Conservation (phyloP, 2,888 invertebrate species). For the Cistogaster globosa region DNA sequence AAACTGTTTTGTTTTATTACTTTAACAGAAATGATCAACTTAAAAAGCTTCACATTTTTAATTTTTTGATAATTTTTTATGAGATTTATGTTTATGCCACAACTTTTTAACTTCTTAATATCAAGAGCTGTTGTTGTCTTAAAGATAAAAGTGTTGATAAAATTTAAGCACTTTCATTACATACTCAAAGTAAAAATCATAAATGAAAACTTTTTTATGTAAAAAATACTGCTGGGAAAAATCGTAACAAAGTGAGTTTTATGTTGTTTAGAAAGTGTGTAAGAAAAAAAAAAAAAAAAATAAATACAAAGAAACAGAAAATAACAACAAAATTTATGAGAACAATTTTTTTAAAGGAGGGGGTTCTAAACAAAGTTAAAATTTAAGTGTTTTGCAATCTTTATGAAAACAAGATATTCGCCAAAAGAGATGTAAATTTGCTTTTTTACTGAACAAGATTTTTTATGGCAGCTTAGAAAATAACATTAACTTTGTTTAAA, state of each 20-base stretch:
- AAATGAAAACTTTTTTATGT: constrained; percentile 56
- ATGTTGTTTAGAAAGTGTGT: constrained; percentile 17
- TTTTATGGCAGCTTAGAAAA: too few relatives aligned
- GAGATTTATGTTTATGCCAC: constrained; percentile 33
- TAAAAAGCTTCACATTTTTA: constrained; percentile 12
- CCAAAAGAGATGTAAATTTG: too few relatives aligned
- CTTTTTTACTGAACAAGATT: too few relatives aligned
- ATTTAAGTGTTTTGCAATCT: too few relatives aligned
- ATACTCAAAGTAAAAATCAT: constrained; percentile 60
- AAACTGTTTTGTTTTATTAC: background rate
- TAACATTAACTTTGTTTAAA: too few relatives aligned
- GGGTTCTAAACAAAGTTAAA: too few relatives aligned
- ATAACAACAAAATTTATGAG: too few relatives aligned
- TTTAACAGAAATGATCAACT: background rate
- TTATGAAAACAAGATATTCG: too few relatives aligned
- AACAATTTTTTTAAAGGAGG: too few relatives aligned
- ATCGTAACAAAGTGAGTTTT: constrained; percentile 12
- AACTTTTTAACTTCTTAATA: constrained; percentile 24
- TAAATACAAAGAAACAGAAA: too few relatives aligned
- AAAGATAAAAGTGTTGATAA: constrained; percentile 32
- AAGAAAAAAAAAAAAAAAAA: too few relatives aligned
- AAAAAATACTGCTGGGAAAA: background rate
- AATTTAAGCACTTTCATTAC: constrained; percentile 57
- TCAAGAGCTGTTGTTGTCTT: background rate
- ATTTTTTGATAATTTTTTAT: constrained; percentile 45